Evolutionary conservation across 2,113 vertebrate genomes (phyloP), one percentile per base, ranked within the genome.

Genomic region (Eidolon helvum): DNA sequence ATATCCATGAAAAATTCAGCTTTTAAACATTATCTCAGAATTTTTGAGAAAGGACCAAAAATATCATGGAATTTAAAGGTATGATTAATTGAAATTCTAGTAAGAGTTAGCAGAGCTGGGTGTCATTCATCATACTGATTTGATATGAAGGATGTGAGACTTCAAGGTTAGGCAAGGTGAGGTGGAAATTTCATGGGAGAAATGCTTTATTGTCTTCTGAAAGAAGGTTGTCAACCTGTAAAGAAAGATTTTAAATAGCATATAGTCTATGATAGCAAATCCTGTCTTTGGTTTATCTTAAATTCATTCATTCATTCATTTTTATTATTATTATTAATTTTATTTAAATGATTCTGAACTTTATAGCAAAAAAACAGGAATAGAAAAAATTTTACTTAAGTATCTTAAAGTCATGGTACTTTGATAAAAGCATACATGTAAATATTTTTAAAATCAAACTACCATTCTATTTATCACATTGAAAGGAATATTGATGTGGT

Each of bases 101-200:
- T 86, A 94, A 53, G 77, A 97, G 95, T 92, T 80, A 91, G 77
- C 74, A 94, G 40, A 72, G 21, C 80, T 78, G 43, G 43, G 61
- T 97, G 88, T 97, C 97, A 97, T 95, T 97, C 65, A 96, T 97
- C 96, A 97, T 33, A 68, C 48, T 97, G 88, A 97, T 95, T 97
- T 95, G 90, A 94, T 87, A 93, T 80, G 93, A 96, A 78, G 26
- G n/a, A 94, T 89, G n/a, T 79, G 88, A 85, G 77, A 89, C 50
- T 96, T 97, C 94, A 97, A 95, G 97, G 93, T 97, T 87, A 98
- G 94, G 53, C 90, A 97, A 97, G 94, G 98, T 96, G 92, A 97
- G 30, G n/a, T 82, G 24, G 48, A 69, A 88, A 96, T 98, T 96
- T 96, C 90, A 63, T 71, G 92, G 74, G 50, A 89, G 50, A 57